Conservation (phyloP, 2,113 vertebrate genomes). For the Lepisosteus oculatus region DNA sequence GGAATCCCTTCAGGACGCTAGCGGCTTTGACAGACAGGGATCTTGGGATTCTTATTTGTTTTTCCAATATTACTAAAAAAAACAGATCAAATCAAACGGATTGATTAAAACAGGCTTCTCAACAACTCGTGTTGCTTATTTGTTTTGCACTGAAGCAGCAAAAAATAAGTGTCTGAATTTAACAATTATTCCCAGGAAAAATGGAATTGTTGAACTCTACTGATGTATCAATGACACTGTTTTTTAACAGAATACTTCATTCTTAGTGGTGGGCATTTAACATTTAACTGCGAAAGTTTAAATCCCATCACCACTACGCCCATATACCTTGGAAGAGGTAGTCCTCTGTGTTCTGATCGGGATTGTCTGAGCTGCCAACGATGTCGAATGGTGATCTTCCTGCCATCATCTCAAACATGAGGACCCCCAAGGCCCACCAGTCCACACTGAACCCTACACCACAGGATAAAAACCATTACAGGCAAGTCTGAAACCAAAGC, state of each 20-base stretch:
- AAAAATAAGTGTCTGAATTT: not conserved
- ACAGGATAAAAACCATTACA: conserved; percentile 13
- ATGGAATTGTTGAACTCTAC: not conserved
- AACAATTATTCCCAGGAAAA: not conserved
- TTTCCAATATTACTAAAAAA: conserved; percentile 93
- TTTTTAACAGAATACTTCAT: no score
- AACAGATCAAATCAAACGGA: not conserved
- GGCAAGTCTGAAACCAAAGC: not conserved
- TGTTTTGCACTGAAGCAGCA: no score
- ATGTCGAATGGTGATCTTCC: conserved; percentile 96
- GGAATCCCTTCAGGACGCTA: conserved; percentile 96
- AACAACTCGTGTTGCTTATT: no score
- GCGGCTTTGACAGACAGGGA: conserved; percentile 97
- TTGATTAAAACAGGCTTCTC: conserved; percentile 14
- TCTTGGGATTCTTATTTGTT: conserved; percentile 95
- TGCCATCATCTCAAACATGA: conserved; percentile 99
- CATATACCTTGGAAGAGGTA: conserved; percentile 94
- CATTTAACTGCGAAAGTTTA: no score
- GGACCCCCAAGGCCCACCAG: conserved; percentile 97
- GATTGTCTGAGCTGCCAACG: conserved; percentile 95
- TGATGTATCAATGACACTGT: not conserved
- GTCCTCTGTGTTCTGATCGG: conserved; percentile 98
- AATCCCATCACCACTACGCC: no score
- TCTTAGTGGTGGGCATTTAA: no score
- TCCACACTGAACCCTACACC: conserved; percentile 89